These are phyloP conservation scores for Pachliopta kotzebuea DNA, from an alignment of 2,888 invertebrate species.

Conservation along the genomic window DNA sequence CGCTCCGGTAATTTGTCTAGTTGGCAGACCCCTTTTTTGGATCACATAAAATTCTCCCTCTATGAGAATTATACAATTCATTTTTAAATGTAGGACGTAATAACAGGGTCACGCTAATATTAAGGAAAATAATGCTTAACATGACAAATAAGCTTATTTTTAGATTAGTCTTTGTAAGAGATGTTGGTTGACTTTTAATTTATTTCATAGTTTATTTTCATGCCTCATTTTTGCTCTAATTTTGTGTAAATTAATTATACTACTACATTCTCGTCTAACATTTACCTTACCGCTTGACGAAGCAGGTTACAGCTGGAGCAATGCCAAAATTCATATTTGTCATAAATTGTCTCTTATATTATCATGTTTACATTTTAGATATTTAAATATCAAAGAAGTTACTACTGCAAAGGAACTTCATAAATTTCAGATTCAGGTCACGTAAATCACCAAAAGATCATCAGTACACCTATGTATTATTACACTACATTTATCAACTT, in stretches of 20 bases:
- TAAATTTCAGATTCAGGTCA: background rate
- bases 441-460: too few species aligned
- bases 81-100: slow-evolving; percentile 44
- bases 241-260: slow-evolving; percentile 34
- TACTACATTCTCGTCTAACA: slow-evolving; percentile 44
- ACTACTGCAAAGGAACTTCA: background rate
- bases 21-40: slow-evolving; percentile 60
- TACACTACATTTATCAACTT: too few species aligned
- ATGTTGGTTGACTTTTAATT: too few species aligned
- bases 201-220: slow-evolving; percentile 21
- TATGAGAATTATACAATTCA: slow-evolving; percentile 42
- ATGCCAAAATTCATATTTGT: slow-evolving; percentile 53
- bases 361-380: slow-evolving; percentile 11
- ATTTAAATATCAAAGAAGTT: slow-evolving; percentile 16
- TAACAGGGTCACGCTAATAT: slow-evolving; percentile 38
- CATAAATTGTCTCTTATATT: slow-evolving; percentile 46
- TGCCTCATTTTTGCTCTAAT: slow-evolving; percentile 37
- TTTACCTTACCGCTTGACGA: slow-evolving; percentile 53
- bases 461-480: too few species aligned
- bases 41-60: slow-evolving; percentile 63
- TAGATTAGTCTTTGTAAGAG: too few species aligned
- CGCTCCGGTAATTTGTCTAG: slow-evolving; percentile 57
- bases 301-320: slow-evolving; percentile 53
- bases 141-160: too few species aligned
- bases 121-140: too few species aligned